Percentiles rank a stretch among this genome's conserved stretches.
phyloP scores from a whole-genome alignment of 1,140 invertebrate genomes.

The Onthophagus taurus region DNA sequence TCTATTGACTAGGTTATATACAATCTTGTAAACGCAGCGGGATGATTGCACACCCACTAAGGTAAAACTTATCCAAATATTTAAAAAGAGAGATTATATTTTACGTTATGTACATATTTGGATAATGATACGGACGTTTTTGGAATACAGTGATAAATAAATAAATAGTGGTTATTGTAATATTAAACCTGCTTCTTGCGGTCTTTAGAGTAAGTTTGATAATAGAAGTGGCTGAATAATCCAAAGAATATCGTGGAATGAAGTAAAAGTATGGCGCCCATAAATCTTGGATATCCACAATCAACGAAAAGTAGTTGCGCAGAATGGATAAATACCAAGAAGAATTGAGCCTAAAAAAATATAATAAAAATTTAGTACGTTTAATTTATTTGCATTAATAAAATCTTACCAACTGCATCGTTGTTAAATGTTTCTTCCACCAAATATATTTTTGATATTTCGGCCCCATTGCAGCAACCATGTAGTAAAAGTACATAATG shows the following conservation, averaged over 20 bases:
- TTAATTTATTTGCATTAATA: too few relatives aligned
- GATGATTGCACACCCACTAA: too few relatives aligned
- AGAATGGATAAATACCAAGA: conserved; percentile 64
- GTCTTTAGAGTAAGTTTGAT: conserved; percentile 76
- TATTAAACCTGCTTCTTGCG: too few relatives aligned
- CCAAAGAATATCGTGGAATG: conserved; percentile 87
- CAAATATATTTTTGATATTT: conserved; percentile 85
- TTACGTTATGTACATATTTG: too few relatives aligned
- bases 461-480: conserved; percentile 84
- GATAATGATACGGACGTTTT: too few relatives aligned
- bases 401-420: conserved; percentile 74
- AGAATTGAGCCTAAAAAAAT: conserved; percentile 59
- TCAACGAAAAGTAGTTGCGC: conserved; percentile 62
- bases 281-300: conserved; percentile 66
- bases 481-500: conserved; percentile 91
- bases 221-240: conserved; percentile 87
- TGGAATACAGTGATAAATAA: too few relatives aligned
- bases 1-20: too few relatives aligned
- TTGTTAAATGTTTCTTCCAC: conserved; percentile 93
- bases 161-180: too few relatives aligned
- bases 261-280: conserved; percentile 65
- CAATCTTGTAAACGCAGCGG: too few relatives aligned
- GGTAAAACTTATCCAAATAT: too few relatives aligned
- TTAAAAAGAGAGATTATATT: too few relatives aligned
- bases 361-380: too few relatives aligned